Evolutionary conservation across 2,797 vertebrate species (phyloP), one percentile per base, ranked within the genome.

Genomic region (Rallus crepitans): DNA sequence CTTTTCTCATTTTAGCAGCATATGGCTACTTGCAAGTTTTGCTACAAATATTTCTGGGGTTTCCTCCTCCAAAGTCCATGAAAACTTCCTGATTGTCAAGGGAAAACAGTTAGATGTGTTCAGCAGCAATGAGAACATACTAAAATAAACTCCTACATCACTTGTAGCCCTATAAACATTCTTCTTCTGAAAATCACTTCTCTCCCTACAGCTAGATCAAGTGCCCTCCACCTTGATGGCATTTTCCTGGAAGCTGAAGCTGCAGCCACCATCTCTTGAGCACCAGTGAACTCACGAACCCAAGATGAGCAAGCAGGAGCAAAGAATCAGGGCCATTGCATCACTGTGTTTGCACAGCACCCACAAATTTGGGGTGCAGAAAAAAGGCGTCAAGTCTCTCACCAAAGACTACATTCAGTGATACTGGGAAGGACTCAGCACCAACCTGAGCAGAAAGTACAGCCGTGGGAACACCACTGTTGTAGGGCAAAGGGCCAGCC

Each of bases 401-500:
- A 69, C 19, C 33, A 80, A 76, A 73, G 21, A 50, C 1, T 6
- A 52, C 9, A 35, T 31, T 30, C 1, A 0, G 27, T 28, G 16
- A 27, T 30, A 59, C 7, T 28, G 15, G 14, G 18, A 83, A 7
- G 40, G 37, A 85, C 31, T n/a, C 53, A 33, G 53, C 37, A 66
- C 14, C 0, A 0, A 80, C 24, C 27, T 80, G 59, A 79, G 31
- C n/a, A 66, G 27, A 87, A 21, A 82, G 19, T 21, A 37, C 0
- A 2, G 30, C 19, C 59, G 37, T 1, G 21, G 64, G 48, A 77
- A 19, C 0, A 1, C 18, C 50, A 80, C 37, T 35, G 66, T 82
- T 53, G 11, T 25, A 89, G 78, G 42, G 20, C 64, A 87, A 93
- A 90, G 73, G 55, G 53, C 50, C 27, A 68, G 72, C 80, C 86